Evolutionary conservation across 1,140 invertebrate genomes (phyloP).

Genomic region (Drosophila seguyi): DNA sequence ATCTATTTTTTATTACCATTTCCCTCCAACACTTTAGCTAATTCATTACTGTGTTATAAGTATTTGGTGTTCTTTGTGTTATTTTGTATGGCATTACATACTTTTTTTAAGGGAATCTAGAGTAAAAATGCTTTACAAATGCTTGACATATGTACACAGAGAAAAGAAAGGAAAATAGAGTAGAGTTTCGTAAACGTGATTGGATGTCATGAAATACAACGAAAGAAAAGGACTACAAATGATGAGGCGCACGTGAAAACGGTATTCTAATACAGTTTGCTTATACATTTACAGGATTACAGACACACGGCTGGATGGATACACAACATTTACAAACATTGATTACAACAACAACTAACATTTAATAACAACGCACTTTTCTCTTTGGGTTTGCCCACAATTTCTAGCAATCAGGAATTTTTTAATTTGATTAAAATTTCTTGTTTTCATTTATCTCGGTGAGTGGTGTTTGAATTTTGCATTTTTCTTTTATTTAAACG

Average conservation of each 20-base stretch:
- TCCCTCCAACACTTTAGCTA: not conserved
- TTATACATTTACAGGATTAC: slow-evolving; percentile 38
- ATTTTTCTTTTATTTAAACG: slow-evolving; percentile 9
- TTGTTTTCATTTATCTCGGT: not conserved
- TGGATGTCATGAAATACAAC: slow-evolving; percentile 19
- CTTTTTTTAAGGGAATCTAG: slow-evolving; percentile 3
- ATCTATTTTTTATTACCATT: not conserved
- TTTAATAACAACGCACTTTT: slow-evolving; percentile 56
- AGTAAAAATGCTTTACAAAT: slow-evolving; percentile 15
- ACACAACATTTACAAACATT: slow-evolving; percentile 77
- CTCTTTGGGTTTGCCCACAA: slow-evolving; percentile 38
- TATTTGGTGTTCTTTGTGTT: slow-evolving; percentile 23
- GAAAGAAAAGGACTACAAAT: slow-evolving; percentile 59
- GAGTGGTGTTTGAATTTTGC: not conserved
- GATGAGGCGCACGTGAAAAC: slow-evolving; percentile 53
- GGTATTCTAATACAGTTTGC: slow-evolving; percentile 25
- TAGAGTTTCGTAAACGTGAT: slow-evolving; percentile 11
- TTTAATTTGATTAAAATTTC: slow-evolving; percentile 15
- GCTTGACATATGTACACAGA: slow-evolving; percentile 23
- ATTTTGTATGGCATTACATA: slow-evolving; percentile 6
- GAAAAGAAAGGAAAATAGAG: slow-evolving; percentile 20
- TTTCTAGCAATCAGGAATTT: slow-evolving; percentile 49
- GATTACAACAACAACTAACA: slow-evolving; percentile 82
- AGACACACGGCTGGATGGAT: slow-evolving; percentile 61
- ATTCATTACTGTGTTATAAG: slow-evolving; percentile 4